A percentile compares a stretch with the other conserved stretches of the same genome.
phyloP scores from a whole-genome alignment of 1,140 invertebrate species.

The Hylaeus volcanicus region DNA sequence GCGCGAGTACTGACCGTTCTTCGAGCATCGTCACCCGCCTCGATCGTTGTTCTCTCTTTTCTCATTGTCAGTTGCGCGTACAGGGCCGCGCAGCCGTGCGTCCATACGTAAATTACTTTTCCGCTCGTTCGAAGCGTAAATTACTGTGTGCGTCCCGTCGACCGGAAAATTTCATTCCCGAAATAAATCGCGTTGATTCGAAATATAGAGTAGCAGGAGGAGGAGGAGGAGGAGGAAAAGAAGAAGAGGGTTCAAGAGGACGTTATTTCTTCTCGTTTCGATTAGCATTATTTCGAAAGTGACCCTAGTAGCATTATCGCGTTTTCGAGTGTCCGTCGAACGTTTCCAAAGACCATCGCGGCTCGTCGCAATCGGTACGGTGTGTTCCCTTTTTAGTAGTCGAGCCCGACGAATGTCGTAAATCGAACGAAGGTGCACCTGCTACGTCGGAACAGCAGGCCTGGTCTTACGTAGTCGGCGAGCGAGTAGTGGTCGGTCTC shows the following conservation, averaged over 20 bases:
- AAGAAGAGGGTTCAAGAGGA: background rate
- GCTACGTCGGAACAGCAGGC: background rate
- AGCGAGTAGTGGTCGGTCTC: background rate
- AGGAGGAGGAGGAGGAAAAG: too few species aligned
- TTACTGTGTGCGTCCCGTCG: background rate
- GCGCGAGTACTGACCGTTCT: slow-evolving; percentile 73
- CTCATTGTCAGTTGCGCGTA: background rate
- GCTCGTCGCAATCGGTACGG: background rate
- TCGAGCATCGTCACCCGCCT: slow-evolving; percentile 25
- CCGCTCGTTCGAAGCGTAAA: slow-evolving; percentile 25
- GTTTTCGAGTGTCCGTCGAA: background rate
- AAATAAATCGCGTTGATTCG: slow-evolving; percentile 3
- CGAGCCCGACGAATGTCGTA: background rate
- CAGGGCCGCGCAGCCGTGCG: background rate
- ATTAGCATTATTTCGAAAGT: background rate
- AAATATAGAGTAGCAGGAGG: too few species aligned
- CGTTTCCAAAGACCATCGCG: background rate
- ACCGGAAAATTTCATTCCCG: slow-evolving; percentile 8
- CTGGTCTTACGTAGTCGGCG: slow-evolving; percentile 7
- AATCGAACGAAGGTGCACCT: slow-evolving; percentile 33
- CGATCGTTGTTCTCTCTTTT: slow-evolving; percentile 6
- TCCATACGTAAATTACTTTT: slow-evolving; percentile 28
- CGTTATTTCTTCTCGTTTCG: background rate
- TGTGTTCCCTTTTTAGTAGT: background rate
- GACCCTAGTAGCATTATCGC: background rate